Evolutionary conservation across 1,140 invertebrate genomes (phyloP).

Genomic region (Calephelis virginiensis): DNA sequence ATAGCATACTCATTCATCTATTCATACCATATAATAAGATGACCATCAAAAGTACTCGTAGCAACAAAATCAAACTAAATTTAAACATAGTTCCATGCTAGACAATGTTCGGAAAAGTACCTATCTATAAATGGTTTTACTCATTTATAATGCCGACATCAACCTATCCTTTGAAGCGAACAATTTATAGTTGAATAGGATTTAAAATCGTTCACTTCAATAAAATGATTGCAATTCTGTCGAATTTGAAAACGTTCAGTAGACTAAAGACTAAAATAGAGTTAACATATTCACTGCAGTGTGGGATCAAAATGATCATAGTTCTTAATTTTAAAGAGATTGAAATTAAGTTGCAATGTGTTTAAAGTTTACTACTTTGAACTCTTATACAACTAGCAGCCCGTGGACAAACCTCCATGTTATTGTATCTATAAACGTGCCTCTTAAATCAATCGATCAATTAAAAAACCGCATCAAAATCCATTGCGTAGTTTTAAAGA

Average conservation of each 20-base stretch:
- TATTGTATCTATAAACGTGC: too few species aligned
- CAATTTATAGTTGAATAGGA: slow-evolving; percentile 16
- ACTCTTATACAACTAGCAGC: too few species aligned
- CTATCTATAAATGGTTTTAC: background rate
- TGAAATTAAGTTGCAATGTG: background rate
- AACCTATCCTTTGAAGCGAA: slow-evolving; percentile 13
- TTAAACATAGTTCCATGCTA: background rate
- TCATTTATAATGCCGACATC: slow-evolving; percentile 2
- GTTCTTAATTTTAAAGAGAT: background rate
- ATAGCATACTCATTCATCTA: too few species aligned
- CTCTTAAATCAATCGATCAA: too few species aligned
- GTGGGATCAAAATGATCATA: background rate
- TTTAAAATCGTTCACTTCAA: slow-evolving; percentile 11
- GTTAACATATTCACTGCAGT: background rate
- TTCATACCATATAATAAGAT: too few species aligned
- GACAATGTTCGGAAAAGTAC: slow-evolving; percentile 11
- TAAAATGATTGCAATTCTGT: slow-evolving; percentile 6
- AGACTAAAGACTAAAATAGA: background rate
- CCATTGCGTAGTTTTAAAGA: too few species aligned
- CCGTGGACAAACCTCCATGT: too few species aligned
- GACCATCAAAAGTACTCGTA: too few species aligned
- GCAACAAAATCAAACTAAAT: background rate
- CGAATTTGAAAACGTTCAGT: slow-evolving; percentile 3
- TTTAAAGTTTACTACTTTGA: too few species aligned
- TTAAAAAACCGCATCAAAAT: too few species aligned